Conservation (phyloP, 2,888 invertebrate genomes). For the Tridacna crocea region DNA sequence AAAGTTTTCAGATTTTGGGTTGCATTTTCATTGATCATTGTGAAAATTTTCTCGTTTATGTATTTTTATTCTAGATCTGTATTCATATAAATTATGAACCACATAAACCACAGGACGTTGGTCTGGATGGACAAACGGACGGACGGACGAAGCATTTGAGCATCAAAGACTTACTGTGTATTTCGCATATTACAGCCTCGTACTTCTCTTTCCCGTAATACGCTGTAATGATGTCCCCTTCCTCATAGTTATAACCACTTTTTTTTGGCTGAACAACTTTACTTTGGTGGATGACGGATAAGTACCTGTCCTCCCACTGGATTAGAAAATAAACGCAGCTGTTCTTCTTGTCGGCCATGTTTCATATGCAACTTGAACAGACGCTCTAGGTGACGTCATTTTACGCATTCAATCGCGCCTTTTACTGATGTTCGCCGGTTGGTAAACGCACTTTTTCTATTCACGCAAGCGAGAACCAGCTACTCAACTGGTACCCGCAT, state of each 20-base stretch:
- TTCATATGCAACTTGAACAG: background rate
- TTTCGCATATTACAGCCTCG: background rate
- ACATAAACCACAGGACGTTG: too few species aligned
- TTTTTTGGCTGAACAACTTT: background rate
- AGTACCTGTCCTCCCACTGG: conserved; percentile 4
- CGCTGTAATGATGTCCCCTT: background rate
- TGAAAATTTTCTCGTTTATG: too few species aligned
- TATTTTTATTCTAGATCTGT: too few species aligned
- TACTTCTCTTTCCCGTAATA: background rate
- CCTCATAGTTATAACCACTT: background rate
- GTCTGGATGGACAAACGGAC: background rate
- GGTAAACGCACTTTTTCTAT: background rate
- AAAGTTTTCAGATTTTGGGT: too few species aligned
- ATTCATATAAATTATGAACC: too few species aligned
- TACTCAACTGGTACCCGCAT: background rate
- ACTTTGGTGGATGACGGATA: background rate
- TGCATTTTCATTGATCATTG: too few species aligned
- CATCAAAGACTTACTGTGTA: background rate
- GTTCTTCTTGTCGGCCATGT: background rate
- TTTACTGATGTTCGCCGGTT: conserved; percentile 1
- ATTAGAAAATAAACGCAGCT: background rate
- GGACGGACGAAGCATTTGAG: background rate
- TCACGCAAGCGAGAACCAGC: conserved; percentile 5
- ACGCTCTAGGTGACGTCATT: background rate
- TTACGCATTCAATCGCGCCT: background rate